Conservation (phyloP, 2,888 invertebrate species). For the Idaea biselata region DNA sequence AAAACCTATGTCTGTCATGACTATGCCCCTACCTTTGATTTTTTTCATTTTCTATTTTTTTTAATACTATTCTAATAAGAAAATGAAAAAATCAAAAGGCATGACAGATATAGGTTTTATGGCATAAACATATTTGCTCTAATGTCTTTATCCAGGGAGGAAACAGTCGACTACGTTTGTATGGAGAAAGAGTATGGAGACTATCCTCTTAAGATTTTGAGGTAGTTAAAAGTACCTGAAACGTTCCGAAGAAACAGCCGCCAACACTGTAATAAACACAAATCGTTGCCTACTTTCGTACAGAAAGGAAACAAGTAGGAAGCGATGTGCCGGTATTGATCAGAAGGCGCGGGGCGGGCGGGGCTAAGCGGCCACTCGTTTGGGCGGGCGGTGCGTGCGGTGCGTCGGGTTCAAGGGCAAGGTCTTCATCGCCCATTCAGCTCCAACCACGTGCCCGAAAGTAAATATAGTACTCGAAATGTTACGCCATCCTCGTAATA, state of each 20-base stretch:
- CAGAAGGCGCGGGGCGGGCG: slow-evolving; percentile 40
- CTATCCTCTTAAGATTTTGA: too few species aligned
- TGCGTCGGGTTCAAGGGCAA: slow-evolving; percentile 76
- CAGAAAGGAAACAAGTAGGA: slow-evolving; percentile 21
- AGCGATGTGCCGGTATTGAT: slow-evolving; percentile 53
- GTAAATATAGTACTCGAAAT: slow-evolving; percentile 73
- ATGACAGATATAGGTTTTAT: too few species aligned
- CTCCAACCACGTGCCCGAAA: slow-evolving; percentile 74
- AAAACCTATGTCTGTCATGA: too few species aligned
- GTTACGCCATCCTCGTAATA: slow-evolving; percentile 61
- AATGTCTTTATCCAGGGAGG: too few species aligned
- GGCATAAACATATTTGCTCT: too few species aligned
- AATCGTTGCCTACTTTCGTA: not conserved
- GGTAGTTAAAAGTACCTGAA: not conserved
- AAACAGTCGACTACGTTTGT: too few species aligned
- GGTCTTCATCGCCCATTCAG: slow-evolving; percentile 70
- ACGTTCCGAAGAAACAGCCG: not conserved
- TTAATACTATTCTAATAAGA: too few species aligned
- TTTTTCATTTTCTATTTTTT: too few species aligned
- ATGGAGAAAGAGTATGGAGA: too few species aligned
- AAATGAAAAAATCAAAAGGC: too few species aligned
- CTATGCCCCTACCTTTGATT: too few species aligned
- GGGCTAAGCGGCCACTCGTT: slow-evolving; percentile 52
- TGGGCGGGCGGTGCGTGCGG: slow-evolving; percentile 70
- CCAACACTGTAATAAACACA: not conserved